A percentile compares a stretch with the other conserved stretches of the same genome.
phyloP scores from a whole-genome alignment of 92 coral and sea anemone genomes.

The Parazoanthus atlanticus region DNA sequence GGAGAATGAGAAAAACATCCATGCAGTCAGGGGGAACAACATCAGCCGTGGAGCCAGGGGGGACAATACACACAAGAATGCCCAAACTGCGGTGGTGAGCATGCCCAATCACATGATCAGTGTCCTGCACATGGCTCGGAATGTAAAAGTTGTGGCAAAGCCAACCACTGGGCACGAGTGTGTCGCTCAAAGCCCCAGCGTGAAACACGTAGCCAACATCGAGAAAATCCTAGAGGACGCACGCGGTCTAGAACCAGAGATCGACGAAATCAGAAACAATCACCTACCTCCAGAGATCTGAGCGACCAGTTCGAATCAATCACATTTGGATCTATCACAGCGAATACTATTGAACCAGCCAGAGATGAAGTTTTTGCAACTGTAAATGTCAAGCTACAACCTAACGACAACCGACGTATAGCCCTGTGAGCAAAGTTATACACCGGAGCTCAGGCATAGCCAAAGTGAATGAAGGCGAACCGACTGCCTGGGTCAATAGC shows the following conservation, averaged over 20 bases:
- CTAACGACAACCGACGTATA: background rate
- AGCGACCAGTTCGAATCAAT: slow-evolving; percentile 55
- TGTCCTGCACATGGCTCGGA: slow-evolving; percentile 66
- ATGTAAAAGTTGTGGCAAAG: slow-evolving; percentile 54
- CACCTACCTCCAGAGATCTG: slow-evolving; percentile 30
- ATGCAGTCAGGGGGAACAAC: slow-evolving; percentile 29
- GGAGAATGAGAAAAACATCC: slow-evolving; percentile 21
- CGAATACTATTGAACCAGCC: slow-evolving; percentile 19
- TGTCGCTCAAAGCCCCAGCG: slow-evolving; percentile 37
- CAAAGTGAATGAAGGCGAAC: too few species aligned
- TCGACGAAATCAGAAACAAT: slow-evolving; percentile 14
- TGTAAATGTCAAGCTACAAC: slow-evolving; percentile 34
- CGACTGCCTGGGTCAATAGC: too few species aligned
- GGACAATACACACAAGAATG: slow-evolving; percentile 48
- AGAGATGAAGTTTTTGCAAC: slow-evolving; percentile 47
- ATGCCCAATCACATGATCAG: slow-evolving; percentile 43
- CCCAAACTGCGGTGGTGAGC: slow-evolving; percentile 55
- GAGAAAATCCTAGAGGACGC: slow-evolving; percentile 37
- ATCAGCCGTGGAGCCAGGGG: slow-evolving; percentile 31
- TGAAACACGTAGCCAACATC: slow-evolving; percentile 24
- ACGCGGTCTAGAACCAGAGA: slow-evolving; percentile 37
- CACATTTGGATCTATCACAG: slow-evolving; percentile 54
- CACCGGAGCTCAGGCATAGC: slow-evolving; percentile 62
- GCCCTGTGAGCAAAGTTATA: slow-evolving; percentile 50
- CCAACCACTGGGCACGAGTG: too few species aligned